phyloP scores from a whole-genome alignment of 2,888 invertebrate species.

The Neoitamus cyanurus region DNA sequence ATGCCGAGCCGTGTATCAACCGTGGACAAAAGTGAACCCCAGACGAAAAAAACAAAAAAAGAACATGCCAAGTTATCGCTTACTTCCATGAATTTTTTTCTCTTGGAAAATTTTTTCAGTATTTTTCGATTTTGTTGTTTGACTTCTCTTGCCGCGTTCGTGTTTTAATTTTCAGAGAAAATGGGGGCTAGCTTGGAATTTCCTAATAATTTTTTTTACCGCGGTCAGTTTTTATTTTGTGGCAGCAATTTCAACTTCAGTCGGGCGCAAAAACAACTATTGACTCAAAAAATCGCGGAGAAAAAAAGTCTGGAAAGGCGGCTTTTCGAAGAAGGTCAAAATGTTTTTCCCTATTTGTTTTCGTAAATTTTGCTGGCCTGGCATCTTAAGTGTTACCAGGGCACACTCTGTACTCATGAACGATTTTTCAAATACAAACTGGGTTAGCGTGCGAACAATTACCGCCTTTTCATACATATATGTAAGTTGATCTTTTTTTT shows the following conservation, averaged over 20 bases:
- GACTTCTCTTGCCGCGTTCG: neutral
- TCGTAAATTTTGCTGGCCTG: neutral
- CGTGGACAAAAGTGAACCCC: neutral
- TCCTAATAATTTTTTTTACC: neutral
- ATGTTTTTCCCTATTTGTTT: neutral
- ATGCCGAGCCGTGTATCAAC: neutral
- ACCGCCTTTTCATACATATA: neutral
- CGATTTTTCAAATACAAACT: neutral
- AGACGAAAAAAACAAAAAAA: neutral
- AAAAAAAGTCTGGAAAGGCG: neutral
- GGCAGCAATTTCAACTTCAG: neutral
- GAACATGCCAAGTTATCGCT: neutral
- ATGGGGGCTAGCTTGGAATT: conserved; percentile 8
- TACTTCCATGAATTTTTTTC: conserved; percentile 1
- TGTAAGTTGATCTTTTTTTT: neutral
- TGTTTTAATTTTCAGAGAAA: conserved; percentile 13
- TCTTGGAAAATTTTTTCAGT: conserved; percentile 1
- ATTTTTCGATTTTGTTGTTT: neutral
- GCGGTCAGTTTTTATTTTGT: neutral
- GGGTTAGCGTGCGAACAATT: neutral
- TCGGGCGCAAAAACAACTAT: neutral
- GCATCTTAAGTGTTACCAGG: neutral
- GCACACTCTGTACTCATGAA: neutral
- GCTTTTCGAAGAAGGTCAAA: conserved; percentile 1
- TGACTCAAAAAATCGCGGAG: neutral